phyloP scores from a whole-genome alignment of 2,797 vertebrate genomes.

The Delichon dasypus region DNA sequence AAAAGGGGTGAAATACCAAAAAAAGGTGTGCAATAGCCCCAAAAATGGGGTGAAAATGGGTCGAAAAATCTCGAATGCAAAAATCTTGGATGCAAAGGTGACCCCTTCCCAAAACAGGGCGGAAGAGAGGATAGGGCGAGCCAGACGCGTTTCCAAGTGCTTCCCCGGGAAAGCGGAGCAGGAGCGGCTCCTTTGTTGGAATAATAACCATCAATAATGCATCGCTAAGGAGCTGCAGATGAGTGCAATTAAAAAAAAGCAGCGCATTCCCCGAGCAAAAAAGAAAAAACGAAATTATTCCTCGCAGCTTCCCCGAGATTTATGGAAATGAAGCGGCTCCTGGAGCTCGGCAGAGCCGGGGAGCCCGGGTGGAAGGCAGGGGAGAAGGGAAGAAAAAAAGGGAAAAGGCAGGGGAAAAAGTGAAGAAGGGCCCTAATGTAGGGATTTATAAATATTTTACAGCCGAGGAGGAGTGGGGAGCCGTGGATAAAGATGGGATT shows the following conservation, averaged over 20 bases:
- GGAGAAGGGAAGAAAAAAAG: not conserved
- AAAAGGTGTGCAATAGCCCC: too few species aligned
- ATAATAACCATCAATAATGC: constrained; percentile 74
- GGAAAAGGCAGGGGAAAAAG: not conserved
- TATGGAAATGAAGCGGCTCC: constrained; percentile 48
- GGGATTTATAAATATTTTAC: constrained; percentile 68
- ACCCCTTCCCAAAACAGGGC: not conserved
- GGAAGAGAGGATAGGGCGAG: not conserved
- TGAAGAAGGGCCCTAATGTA: not conserved
- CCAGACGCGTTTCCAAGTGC: not conserved
- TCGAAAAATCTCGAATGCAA: not conserved
- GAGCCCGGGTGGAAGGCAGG: constrained; percentile 13
- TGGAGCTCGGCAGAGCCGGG: constrained; percentile 34
- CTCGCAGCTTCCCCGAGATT: constrained; percentile 58
- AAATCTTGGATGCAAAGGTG: not conserved
- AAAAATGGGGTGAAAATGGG: not conserved
- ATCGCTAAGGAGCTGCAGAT: constrained; percentile 65
- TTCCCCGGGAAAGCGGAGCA: not conserved
- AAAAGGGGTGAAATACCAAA: not conserved
- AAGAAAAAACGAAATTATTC: constrained; percentile 52
- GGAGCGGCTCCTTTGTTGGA: constrained; percentile 25
- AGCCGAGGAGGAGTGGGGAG: constrained; percentile 59
- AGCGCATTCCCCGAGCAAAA: constrained; percentile 60
- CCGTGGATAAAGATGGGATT: constrained; percentile 23
- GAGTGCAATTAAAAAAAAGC: constrained; percentile 76